A percentile compares a stretch with the other conserved stretches of the same genome.
phyloP scores from a whole-genome alignment of 2,113 vertebrate genomes.

The Tauraco erythrolophus region DNA sequence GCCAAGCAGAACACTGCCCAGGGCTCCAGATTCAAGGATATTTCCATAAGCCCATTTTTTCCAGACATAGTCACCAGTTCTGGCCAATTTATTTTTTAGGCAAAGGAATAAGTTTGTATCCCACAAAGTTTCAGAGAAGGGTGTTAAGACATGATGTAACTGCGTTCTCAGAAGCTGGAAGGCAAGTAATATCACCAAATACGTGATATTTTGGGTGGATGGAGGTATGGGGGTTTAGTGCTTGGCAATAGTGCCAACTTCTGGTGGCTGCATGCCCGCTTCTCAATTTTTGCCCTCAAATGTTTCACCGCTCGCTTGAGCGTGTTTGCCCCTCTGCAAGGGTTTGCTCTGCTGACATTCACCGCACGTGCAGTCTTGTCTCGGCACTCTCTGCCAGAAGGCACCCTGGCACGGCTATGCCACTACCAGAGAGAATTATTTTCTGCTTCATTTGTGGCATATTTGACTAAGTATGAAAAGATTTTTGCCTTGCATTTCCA shows the following conservation, averaged over 20 bases:
- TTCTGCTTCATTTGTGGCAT: conserved; percentile 45
- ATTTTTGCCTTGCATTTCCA: neutral
- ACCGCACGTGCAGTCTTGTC: neutral
- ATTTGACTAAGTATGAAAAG: conserved; percentile 5
- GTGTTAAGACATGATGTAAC: neutral
- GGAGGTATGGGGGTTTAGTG: neutral
- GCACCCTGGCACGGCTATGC: neutral
- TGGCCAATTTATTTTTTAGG: neutral
- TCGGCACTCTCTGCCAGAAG: neutral
- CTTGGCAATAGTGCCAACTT: neutral
- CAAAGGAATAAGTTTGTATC: neutral
- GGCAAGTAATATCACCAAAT: neutral
- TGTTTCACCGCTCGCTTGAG: neutral
- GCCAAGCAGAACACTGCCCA: neutral
- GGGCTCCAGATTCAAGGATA: neutral
- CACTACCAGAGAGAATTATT: neutral
- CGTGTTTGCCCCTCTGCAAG: neutral
- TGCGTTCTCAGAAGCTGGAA: neutral
- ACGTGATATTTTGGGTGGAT: neutral
- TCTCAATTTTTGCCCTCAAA: neutral
- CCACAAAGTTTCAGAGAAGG: neutral
- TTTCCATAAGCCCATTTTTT: neutral
- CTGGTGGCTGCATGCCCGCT: neutral
- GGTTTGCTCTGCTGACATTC: neutral
- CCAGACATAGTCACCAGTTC: neutral